phyloP scores from a whole-genome alignment of 2,797 vertebrate genomes.

The Gadopsis marmoratus region DNA sequence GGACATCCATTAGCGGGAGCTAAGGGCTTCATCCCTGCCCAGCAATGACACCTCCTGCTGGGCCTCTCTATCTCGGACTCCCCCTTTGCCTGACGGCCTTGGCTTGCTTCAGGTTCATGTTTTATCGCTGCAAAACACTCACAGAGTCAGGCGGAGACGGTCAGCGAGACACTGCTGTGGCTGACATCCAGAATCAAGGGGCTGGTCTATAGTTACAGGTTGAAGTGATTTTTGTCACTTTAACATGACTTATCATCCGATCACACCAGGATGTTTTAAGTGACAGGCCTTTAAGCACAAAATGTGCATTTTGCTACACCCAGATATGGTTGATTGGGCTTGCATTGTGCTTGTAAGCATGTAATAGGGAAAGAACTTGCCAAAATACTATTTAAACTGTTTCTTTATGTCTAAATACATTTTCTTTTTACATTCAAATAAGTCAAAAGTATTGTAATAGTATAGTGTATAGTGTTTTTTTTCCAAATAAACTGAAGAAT shows the following conservation, averaged over 20 bases:
- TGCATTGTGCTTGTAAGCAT: neutral
- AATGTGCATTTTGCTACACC: neutral
- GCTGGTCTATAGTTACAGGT: neutral
- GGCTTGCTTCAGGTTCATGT: slow-evolving; percentile 23
- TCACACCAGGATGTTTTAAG: neutral
- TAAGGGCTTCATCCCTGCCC: slow-evolving; percentile 59
- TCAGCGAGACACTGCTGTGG: neutral
- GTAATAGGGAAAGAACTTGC: neutral
- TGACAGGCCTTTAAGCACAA: neutral
- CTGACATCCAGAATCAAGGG: slow-evolving; percentile 37
- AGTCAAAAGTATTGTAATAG: neutral
- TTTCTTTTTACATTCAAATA: neutral
- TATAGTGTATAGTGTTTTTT: neutral
- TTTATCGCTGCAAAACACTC: slow-evolving; percentile 44
- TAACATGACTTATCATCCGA: slow-evolving; percentile 1
- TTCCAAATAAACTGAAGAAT: neutral
- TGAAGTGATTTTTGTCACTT: slow-evolving; percentile 38
- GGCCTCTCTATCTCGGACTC: slow-evolving; percentile 38
- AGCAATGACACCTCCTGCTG: slow-evolving; percentile 51
- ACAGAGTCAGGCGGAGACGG: slow-evolving; percentile 6
- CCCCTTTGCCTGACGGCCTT: neutral
- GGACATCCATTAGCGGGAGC: slow-evolving; percentile 73
- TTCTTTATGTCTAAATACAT: neutral
- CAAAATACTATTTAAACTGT: neutral
- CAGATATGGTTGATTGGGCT: neutral